A percentile compares a stretch with the other conserved stretches of the same genome.
These are phyloP conservation scores for Caenorhabditis uteleia DNA, from an alignment of 2,888 invertebrate genomes.

Conservation along the genomic window DNA sequence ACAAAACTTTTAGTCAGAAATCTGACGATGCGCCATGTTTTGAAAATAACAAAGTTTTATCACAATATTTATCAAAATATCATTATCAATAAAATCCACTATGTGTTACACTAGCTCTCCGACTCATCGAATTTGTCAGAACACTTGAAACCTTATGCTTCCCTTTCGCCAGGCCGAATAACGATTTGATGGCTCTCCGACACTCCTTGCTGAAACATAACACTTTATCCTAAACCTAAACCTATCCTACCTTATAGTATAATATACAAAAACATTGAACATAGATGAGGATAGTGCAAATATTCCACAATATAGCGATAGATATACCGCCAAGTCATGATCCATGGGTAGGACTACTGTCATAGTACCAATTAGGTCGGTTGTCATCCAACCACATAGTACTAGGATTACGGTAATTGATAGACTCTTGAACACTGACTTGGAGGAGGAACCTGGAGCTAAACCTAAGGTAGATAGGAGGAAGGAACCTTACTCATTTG, in stretches of 20 bases:
- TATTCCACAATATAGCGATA: slow-evolving; percentile 28
- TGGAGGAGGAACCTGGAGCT: slow-evolving; percentile 8
- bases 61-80: too few relatives aligned
- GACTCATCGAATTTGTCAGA: too few relatives aligned
- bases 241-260: slow-evolving; percentile 15
- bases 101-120: too few relatives aligned
- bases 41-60: too few relatives aligned
- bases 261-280: slow-evolving; percentile 28
- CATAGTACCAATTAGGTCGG: slow-evolving; percentile 22
- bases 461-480: background rate
- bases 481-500: background rate
- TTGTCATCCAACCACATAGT: slow-evolving; percentile 31
- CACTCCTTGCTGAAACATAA: slow-evolving; percentile 20
- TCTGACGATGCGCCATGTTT: too few relatives aligned
- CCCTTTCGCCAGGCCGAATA: too few relatives aligned
- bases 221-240: background rate
- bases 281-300: slow-evolving; percentile 26
- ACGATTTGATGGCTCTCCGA: slow-evolving; percentile 12
- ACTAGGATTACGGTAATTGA: background rate
- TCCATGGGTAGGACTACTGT: slow-evolving; percentile 32
- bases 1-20: too few relatives aligned
- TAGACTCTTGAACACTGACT: slow-evolving; percentile 5
- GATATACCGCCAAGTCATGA: slow-evolving; percentile 9
- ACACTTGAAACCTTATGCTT: too few relatives aligned
- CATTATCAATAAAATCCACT: too few relatives aligned